Evolutionary conservation across 2,113 vertebrate genomes (phyloP), one percentile per base, ranked within the genome.

Genomic region (Ascaphus truei): DNA sequence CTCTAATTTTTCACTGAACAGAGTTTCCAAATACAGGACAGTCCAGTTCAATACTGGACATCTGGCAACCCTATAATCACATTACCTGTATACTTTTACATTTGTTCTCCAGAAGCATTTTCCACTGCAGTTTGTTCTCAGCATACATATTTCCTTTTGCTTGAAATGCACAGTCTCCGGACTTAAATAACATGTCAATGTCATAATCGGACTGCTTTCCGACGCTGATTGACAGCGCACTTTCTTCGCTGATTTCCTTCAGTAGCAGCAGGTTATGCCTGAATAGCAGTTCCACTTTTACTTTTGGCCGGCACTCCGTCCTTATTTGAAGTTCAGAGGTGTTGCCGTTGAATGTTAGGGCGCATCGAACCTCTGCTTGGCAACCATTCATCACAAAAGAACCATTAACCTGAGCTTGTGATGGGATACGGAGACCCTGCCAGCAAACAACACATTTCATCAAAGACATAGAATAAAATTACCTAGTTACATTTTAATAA

Each of bases 31-130:
- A n/a, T n/a, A n/a, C n/a, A n/a, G n/a, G n/a, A n/a, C n/a, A n/a
- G n/a, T n/a, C n/a, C n/a, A n/a, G n/a, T n/a, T n/a, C n/a, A n/a
- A n/a, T n/a, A n/a, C n/a, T n/a, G n/a, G n/a, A n/a, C n/a, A n/a
- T n/a, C n/a, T n/a, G n/a, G n/a, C n/a, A n/a, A n/a, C n/a, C n/a
- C n/a, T n/a, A n/a, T n/a, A n/a, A n/a, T n/a, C n/a, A 5, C 1
- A 22, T n/a, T 77, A 89, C 92, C 89, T 88, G 81, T 61, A 88
- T 61, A 16, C 52, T 16, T 51, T 83, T 81, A 58, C 92, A 92
- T 76, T 91, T 90, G 74, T 89, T 92, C 79, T 87, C 77, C 33
- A 88, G 62, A 57, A 79, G 34, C 45, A 87, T 72, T 34, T 78
- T 78, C 83, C 89, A 89, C 65, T 81, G 86, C 57, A 91, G 79